Evolutionary conservation across 2,888 invertebrate species (phyloP).

Genomic region (Agrotis clavis): DNA sequence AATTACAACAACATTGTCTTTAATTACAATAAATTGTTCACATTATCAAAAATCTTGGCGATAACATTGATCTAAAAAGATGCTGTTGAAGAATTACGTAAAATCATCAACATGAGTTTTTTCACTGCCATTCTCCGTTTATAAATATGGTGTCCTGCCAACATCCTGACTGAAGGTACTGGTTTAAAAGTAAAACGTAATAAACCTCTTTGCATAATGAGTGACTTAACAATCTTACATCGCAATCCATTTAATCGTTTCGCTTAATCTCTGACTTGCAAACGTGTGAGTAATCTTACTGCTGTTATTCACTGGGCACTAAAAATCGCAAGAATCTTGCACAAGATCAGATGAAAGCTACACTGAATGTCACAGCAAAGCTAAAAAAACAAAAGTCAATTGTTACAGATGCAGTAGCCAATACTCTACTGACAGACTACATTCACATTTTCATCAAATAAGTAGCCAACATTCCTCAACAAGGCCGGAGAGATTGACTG

Average conservation of each 20-base stretch:
- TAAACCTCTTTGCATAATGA: slow-evolving; percentile 64
- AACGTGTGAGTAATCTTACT: slow-evolving; percentile 47
- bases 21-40: slow-evolving; percentile 35
- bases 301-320: slow-evolving; percentile 40
- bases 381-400: slow-evolving; percentile 35
- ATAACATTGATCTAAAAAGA: slow-evolving; percentile 52
- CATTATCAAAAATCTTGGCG: slow-evolving; percentile 23
- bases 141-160: slow-evolving; percentile 19
- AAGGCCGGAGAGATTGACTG: slow-evolving; percentile 71
- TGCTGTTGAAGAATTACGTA: slow-evolving; percentile 22
- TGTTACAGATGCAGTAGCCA: slow-evolving; percentile 22
- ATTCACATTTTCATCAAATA: slow-evolving; percentile 65
- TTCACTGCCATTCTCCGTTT: neutral
- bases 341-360: slow-evolving; percentile 43
- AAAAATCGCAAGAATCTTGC: slow-evolving; percentile 55
- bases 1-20: slow-evolving; percentile 16
- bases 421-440: slow-evolving; percentile 45
- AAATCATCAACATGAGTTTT: slow-evolving; percentile 7
- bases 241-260: slow-evolving; percentile 61
- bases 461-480: slow-evolving; percentile 55
- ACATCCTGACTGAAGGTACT: slow-evolving; percentile 25
- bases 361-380: slow-evolving; percentile 23
- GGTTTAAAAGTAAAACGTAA: slow-evolving; percentile 29
- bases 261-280: slow-evolving; percentile 53
- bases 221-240: slow-evolving; percentile 57